phyloP scores from a whole-genome alignment of 2,888 invertebrate species.

The Chaitophorus viminalis region DNA sequence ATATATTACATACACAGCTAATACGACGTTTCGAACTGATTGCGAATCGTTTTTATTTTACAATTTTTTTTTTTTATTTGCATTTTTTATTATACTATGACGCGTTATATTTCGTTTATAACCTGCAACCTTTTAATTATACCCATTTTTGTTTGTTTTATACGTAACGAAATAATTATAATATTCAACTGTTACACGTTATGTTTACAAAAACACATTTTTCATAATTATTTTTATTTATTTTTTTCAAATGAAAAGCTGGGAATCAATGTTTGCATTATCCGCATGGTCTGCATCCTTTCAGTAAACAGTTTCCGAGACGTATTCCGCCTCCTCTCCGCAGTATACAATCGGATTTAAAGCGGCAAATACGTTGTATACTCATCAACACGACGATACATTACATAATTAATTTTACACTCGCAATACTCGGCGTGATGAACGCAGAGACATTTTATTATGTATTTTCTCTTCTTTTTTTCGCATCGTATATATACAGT shows the following conservation, averaged over 20 bases:
- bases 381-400: not conserved
- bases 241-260: conserved; percentile 54
- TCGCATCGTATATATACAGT: too few relatives aligned
- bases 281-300: conserved; percentile 50
- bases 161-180: not conserved
- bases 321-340: not conserved
- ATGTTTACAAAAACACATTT: conserved; percentile 17
- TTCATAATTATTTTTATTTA: conserved; percentile 21
- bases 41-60: not conserved
- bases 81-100: not conserved
- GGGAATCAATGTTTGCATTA: conserved; percentile 58
- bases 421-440: too few relatives aligned
- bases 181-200: not conserved
- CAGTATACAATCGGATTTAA: not conserved
- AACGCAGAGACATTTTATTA: too few relatives aligned
- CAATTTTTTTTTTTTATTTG: not conserved
- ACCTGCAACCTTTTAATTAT: not conserved
- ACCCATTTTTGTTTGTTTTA: not conserved
- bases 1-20: not conserved
- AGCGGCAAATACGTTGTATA: not conserved
- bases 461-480: too few relatives aligned
- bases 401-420: too few relatives aligned
- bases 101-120: not conserved
- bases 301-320: conserved; percentile 45
- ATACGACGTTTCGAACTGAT: not conserved